Evolutionary conservation across 2,797 vertebrate genomes (phyloP).

Genomic region (Sebastes kiyomatsui): DNA sequence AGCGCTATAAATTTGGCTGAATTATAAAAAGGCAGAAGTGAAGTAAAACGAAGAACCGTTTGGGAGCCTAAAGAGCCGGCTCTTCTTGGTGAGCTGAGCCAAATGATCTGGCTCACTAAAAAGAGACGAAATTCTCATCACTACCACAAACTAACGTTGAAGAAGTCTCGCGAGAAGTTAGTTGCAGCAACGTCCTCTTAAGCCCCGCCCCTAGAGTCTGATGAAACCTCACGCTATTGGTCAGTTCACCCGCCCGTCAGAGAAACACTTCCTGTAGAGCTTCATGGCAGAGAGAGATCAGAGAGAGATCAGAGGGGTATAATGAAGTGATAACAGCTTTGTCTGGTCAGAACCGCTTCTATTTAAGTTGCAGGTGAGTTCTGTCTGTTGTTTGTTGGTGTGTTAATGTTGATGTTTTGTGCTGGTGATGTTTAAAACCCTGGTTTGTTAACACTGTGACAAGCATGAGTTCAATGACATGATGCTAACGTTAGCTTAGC

Average conservation of each 20-base stretch:
- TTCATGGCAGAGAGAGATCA: not conserved
- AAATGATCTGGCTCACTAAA: no score
- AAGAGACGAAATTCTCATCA: no score
- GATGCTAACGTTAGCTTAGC: slow-evolving; percentile 7
- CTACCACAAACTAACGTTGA: no score
- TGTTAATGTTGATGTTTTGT: not conserved
- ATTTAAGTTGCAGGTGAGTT: not conserved
- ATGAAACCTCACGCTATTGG: slow-evolving; percentile 44
- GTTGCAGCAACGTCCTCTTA: not conserved
- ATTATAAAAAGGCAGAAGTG: no score
- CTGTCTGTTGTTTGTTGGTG: not conserved
- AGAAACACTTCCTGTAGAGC: slow-evolving; percentile 34
- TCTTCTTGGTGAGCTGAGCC: no score
- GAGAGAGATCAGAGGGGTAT: no score
- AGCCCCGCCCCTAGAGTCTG: not conserved
- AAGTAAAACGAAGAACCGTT: no score
- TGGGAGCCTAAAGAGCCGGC: no score
- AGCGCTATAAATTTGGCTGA: no score
- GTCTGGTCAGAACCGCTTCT: not conserved
- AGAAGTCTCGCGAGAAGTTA: slow-evolving; percentile 54
- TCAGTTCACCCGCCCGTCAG: not conserved
- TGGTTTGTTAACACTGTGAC: not conserved
- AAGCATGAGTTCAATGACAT: not conserved
- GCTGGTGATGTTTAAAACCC: not conserved
- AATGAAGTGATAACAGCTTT: not conserved